Base-by-base conservation (phyloP, 2,797 vertebrate genomes). In the Denticeps clupeoides region DNA sequence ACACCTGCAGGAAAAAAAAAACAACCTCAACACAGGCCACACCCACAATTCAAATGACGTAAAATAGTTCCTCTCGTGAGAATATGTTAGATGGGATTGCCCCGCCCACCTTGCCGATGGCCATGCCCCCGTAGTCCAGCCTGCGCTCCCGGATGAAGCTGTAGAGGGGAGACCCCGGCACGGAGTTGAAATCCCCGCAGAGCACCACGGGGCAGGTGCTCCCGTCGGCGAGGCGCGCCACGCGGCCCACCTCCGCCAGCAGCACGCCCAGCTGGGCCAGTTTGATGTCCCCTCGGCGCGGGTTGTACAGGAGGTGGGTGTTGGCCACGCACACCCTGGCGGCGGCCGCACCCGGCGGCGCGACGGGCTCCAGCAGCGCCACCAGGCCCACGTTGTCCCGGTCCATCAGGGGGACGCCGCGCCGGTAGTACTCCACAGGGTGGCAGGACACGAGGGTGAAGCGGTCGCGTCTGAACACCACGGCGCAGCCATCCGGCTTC, bases 151-250 rank as follows among this genome's bases (percentile, higher is more conserved):
- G 90, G 74, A 99, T 84, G 50, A 99, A 93, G 53, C 52, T 75
- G 82, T 92, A 91, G 16, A 99, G 52, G 0, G 94, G 94, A 58
- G 93, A 97, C 45, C 77, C 73, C 27, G 94, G 94, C 16, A 89
- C 85, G 3, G 93, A 91, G 80, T 99, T 99, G 56, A 99, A 89
- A 62, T 99, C 94, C 2, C 94, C 94, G 32, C 94, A 97, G 48
- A 98, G 74, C 56, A 99, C 40, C 5, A 97, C 70, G 0, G 93
- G 92, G 55, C 69, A 85, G 63, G 74, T 58, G 9, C 68, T 71
- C 1, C 85, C 87, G 1, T 91, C 82, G 1, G 80, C 74, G 57
- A 61, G 78, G 63, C 60, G 62, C 49, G 89, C 78, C 58, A 89
- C 58, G 1, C 58, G 82, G 27, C 70, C 51, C 43, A 97, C 87